Evolutionary conservation across 2,888 invertebrate species (phyloP), one percentile per base, ranked within the genome.

Genomic region (Caenorhabditis angaria): DNA sequence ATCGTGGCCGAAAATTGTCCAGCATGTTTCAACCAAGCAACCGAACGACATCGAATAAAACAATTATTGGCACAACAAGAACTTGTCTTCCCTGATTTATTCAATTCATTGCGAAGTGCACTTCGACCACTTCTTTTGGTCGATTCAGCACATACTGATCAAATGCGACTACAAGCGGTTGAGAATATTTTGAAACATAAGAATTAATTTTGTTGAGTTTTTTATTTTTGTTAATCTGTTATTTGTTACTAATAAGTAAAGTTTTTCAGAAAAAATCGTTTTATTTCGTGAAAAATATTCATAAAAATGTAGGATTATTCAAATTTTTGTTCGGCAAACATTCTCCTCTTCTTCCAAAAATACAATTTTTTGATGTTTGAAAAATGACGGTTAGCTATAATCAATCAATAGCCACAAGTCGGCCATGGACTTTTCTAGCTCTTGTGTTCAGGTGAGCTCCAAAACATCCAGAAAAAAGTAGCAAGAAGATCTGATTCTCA

Each of bases 1-100:
- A 91, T 92, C 74, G 92, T 93, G 79, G 89, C 91, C 22, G 90
- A 91, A 81, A 91, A 91, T 80, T 91, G 91, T 83, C 91, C 91
- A 29, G 89, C 88, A 5, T 89, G 89, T 67, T 89, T 89, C 82
- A 81, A 78, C 53, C 79, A 79, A 64, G 79, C 82, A 2, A 82
- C 82, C 0, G 82, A 82, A 64, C 50, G 82, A 10, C 79, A 81
- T 48, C 62, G 82, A 18, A 65, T 82, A 25, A 82, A 82, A 51
- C 76, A 80, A 58, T 65, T 80, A 18, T 60, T 80, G 24, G 80
- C 80, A 18, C 77, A 78, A 50, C 80, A 82, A 63, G 82, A 82
- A 41, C 66, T 82, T 5, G 66, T 81, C 35, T 82, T 82, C 65
- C 82, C 82, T 10, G 80, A 79, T 35, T 50, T 82, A 1, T 82